Percentiles rank a stretch among this genome's conserved stretches.
Evolutionary conservation across 2,113 vertebrate species (phyloP).

Genomic region (Takifugu bimaculatus): DNA sequence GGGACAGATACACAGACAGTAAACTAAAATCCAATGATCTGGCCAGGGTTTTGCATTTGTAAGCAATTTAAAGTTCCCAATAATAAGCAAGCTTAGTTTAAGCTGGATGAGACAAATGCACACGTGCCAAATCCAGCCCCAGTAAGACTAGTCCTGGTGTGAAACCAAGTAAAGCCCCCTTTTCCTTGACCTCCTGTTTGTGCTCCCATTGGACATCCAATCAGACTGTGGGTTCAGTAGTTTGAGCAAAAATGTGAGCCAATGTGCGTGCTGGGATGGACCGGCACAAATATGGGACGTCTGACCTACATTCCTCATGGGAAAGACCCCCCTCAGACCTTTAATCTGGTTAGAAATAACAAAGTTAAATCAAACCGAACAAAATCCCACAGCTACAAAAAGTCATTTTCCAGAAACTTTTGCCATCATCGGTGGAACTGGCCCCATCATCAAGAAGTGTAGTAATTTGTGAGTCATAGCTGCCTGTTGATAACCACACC

Average conservation of each 20-base stretch:
- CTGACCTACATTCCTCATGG: constrained; percentile 59
- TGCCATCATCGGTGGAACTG: not conserved
- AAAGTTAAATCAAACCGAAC: not conserved
- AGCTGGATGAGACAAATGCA: constrained; percentile 31
- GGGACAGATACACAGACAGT: not conserved
- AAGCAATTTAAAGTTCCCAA: constrained; percentile 5
- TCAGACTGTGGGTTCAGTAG: not conserved
- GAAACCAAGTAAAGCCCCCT: constrained; percentile 28
- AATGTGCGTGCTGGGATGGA: constrained; percentile 2
- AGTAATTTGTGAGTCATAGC: not conserved
- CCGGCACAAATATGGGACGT: constrained; percentile 15
- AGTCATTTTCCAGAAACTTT: not conserved
- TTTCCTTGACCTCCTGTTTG: constrained; percentile 27
- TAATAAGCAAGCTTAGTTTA: constrained; percentile 31
- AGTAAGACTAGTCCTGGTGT: constrained; percentile 20
- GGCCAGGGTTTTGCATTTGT: constrained; percentile 15
- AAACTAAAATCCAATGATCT: constrained; percentile 24
- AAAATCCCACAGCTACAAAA: not conserved
- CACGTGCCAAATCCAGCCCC: constrained; percentile 38
- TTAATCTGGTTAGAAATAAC: not conserved
- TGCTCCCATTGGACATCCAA: constrained; percentile 19
- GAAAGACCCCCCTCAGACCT: constrained; percentile 9
- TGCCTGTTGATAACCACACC: not conserved
- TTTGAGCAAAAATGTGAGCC: constrained; percentile 3
- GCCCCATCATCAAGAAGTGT: not conserved